phyloP scores from a whole-genome alignment of 2,797 vertebrate species.

The Synanceia verrucosa region DNA sequence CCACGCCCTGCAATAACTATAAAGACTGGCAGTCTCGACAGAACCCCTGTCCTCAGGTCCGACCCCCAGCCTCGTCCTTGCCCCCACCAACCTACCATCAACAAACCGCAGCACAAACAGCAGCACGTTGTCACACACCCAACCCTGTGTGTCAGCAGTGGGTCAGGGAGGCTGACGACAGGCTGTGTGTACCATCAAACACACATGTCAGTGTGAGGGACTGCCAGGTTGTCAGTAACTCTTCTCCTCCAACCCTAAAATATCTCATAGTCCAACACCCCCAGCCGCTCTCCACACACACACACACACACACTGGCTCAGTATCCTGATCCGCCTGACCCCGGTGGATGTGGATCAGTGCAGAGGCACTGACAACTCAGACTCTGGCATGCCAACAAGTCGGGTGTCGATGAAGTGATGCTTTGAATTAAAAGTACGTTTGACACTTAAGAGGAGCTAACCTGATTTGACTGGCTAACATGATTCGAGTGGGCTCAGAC shows the following conservation, averaged over 20 bases:
- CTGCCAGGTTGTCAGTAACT: constrained; percentile 73
- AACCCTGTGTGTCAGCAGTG: constrained; percentile 63
- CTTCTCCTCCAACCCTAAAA: constrained; percentile 69
- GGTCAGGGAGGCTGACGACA: constrained; percentile 61
- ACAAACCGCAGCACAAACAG: constrained; percentile 66
- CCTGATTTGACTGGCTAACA: constrained; percentile 77
- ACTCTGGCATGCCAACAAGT: constrained; percentile 66
- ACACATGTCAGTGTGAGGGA: constrained; percentile 69
- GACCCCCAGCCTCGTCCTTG: constrained; percentile 40
- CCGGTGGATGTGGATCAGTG: constrained; percentile 75
- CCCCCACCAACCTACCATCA: constrained; percentile 51
- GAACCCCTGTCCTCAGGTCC: constrained; percentile 49
- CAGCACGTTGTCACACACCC: constrained; percentile 69
- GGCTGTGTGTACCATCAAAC: constrained; percentile 68
- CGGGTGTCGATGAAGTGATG: constrained; percentile 67
- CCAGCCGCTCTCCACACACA: neutral
- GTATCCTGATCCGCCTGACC: constrained; percentile 72
- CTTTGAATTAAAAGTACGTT: constrained; percentile 81
- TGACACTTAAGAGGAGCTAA: constrained; percentile 75
- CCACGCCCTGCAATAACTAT: constrained; percentile 10
- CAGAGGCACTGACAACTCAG: constrained; percentile 66
- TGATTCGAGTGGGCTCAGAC: constrained; percentile 72
- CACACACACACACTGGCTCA: constrained; percentile 22
- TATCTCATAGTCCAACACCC: constrained; percentile 33
- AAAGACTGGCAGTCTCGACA: constrained; percentile 67